Evolutionary conservation across 1,140 invertebrate genomes (phyloP), one percentile per base, ranked within the genome.

Genomic region (Drosophila pseudoobscura): DNA sequence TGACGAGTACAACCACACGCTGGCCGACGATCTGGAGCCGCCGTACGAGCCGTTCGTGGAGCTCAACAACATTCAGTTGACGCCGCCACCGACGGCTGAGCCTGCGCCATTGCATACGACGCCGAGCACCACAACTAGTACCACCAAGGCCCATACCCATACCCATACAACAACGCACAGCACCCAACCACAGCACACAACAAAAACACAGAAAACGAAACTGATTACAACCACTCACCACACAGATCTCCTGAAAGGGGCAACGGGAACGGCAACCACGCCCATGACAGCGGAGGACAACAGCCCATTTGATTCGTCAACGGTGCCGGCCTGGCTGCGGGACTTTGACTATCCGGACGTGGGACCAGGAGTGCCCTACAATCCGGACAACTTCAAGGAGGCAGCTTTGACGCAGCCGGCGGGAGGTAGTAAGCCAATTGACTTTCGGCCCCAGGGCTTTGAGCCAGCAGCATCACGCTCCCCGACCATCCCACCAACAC

Each of bases 261-360:
- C 45, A 56, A 62, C n/a, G 2, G 8, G 41, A 54, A 56, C 13
- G 2, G 8, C 45, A 54, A 56, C 13, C 63, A 31, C 35, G 35
- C 11, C 35, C 3, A 39, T 9, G 8, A 60, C 66, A 35, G 26
- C 45, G 4, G 78, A 90, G 0, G 51, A 55, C 13, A 91, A 91
- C 20, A 20, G 20, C 63, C 90, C 90, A 1, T 91, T 91, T 20
- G 69, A 90, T 43, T 85, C 89, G 41, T 61, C 83, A 15, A 91
- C 90, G 0, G 55, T 91, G 17, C 90, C 90, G n/a, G 51, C 89
- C 5, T 91, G 90, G 90, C 59, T 91, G 56, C 52, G 60, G 6
- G 90, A 87, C 59, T 91, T 91, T 29, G 90, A 91, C 55, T 91
- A 91, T 65, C 80, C 90, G n/a, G 90, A 91, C 74, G 73, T 91